Percentiles rank a stretch among this genome's conserved stretches.
Evolutionary conservation across 1,140 invertebrate genomes (phyloP).

Genomic region (Augochlora pura): DNA sequence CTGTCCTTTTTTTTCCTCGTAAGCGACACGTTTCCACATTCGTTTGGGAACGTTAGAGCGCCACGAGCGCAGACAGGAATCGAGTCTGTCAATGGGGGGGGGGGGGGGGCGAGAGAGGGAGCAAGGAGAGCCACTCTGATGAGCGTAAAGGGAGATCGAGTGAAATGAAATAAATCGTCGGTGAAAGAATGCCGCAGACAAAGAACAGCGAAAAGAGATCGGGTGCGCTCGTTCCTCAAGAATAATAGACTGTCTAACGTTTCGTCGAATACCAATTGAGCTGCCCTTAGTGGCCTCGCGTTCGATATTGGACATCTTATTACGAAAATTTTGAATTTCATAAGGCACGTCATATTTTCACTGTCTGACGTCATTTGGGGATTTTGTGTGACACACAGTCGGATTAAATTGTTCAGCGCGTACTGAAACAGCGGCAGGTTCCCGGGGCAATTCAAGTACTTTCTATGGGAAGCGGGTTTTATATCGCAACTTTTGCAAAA

Average conservation of each 20-base stretch:
- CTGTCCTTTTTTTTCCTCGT: background rate
- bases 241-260: conserved; percentile 3
- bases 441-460: too few species aligned
- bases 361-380: background rate
- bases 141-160: background rate
- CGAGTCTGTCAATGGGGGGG: background rate
- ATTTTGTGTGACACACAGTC: background rate
- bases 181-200: background rate
- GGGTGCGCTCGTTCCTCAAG: background rate
- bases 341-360: background rate
- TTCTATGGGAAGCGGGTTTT: too few species aligned
- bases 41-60: conserved; percentile 18
- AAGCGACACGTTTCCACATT: conserved; percentile 2
- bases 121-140: background rate
- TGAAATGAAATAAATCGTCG: conserved; percentile 22
- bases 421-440: too few species aligned
- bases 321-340: background rate
- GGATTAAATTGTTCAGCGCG: too few species aligned
- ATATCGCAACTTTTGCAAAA: too few species aligned
- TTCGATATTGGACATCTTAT: background rate
- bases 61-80: background rate
- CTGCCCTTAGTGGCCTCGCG: background rate
- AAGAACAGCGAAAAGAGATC: background rate
- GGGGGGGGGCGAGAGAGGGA: too few species aligned
- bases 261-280: background rate